These are phyloP conservation scores for Catharus bicknelli DNA, from an alignment of 2,113 vertebrate genomes.

Conservation along the genomic window DNA sequence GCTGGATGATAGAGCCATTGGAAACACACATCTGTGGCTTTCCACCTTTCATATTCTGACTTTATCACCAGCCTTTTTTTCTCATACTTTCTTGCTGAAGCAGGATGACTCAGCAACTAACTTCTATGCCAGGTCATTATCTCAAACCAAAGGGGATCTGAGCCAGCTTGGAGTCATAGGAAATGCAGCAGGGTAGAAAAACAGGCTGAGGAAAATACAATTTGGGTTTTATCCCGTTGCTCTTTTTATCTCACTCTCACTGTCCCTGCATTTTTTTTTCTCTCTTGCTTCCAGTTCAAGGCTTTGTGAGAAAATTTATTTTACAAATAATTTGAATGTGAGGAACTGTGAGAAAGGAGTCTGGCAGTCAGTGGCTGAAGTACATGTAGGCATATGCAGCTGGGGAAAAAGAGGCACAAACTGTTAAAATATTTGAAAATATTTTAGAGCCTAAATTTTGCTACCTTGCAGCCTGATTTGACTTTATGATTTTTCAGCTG, in stretches of 20 bases:
- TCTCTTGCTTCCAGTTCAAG: background rate
- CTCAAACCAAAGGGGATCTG: background rate
- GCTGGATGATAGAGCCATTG: fast-evolving
- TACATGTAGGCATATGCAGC: background rate
- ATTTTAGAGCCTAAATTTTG: background rate
- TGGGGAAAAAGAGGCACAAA: background rate
- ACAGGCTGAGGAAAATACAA: background rate
- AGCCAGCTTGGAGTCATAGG: background rate
- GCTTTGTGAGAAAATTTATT: background rate
- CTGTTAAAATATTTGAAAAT: background rate
- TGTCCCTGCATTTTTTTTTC: background rate
- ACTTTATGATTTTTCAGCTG: background rate
- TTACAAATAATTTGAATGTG: background rate
- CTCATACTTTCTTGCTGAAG: background rate
- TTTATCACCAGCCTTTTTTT: background rate
- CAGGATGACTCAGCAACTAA: background rate
- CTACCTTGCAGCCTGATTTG: background rate
- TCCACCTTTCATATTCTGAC: background rate
- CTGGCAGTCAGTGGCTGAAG: background rate
- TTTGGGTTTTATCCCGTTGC: background rate
- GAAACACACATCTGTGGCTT: background rate
- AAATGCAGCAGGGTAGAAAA: background rate
- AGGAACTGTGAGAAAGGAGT: background rate
- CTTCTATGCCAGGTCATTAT: background rate
- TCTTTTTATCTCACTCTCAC: background rate